A percentile compares a stretch with the other conserved stretches of the same genome.
Evolutionary conservation across 2,797 vertebrate species (phyloP).

Genomic region (Rachycentron canadum): DNA sequence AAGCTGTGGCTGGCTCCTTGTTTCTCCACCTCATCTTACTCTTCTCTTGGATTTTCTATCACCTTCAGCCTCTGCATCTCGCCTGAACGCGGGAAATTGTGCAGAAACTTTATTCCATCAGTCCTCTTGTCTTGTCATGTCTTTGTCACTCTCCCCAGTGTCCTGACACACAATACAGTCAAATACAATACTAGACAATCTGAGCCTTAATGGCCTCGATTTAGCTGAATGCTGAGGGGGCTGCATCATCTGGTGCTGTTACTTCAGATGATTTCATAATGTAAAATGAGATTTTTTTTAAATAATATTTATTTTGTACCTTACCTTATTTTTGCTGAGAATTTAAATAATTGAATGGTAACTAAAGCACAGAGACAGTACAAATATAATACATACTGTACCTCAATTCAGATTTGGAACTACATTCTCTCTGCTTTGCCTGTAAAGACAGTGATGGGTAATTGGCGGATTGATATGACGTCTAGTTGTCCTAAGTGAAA

Average conservation of each 20-base stretch:
- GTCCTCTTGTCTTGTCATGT: constrained; percentile 47
- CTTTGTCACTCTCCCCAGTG: constrained; percentile 65
- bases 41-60: constrained; percentile 7
- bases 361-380: too few relatives aligned
- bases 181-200: constrained; percentile 51
- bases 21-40: not conserved
- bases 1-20: not conserved
- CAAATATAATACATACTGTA: too few relatives aligned
- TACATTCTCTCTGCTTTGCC: too few relatives aligned
- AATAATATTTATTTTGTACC: too few relatives aligned
- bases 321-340: too few relatives aligned
- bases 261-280: too few relatives aligned
- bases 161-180: constrained; percentile 56
- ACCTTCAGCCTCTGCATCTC: constrained; percentile 51
- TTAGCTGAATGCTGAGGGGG: constrained; percentile 45
- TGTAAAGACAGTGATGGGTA: too few relatives aligned
- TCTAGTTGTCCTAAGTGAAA: too few relatives aligned
- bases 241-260: constrained; percentile 22
- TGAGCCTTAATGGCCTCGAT: constrained; percentile 37
- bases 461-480: too few relatives aligned
- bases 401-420: too few relatives aligned
- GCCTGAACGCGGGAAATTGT: constrained; percentile 79
- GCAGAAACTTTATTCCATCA: constrained; percentile 80
- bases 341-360: too few relatives aligned
- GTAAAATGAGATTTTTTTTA: too few relatives aligned